A percentile compares a stretch with the other conserved stretches of the same genome.
Conservation (phyloP, 2,113 vertebrate genomes). For the Upupa epops region DNA sequence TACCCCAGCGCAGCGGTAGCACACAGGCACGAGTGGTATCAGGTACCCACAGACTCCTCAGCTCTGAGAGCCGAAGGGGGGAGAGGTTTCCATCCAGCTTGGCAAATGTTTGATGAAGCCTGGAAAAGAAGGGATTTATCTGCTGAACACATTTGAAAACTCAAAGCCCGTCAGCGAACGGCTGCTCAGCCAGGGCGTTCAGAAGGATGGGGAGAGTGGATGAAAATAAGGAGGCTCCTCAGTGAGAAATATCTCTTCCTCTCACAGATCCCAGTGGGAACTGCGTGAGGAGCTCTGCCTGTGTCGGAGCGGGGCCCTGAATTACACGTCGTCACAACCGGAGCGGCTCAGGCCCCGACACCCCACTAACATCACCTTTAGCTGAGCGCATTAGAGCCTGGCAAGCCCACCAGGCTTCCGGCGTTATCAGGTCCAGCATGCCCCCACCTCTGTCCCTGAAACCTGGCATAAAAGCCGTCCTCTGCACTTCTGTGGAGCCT, state of each 20-base stretch:
- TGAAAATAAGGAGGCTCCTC: background rate
- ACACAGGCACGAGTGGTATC: background rate
- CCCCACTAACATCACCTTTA: background rate
- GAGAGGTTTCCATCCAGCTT: background rate
- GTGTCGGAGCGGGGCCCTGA: background rate
- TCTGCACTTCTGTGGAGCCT: background rate
- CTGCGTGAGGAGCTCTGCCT: background rate
- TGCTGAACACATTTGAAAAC: background rate
- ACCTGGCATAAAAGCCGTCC: background rate
- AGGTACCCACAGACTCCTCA: background rate
- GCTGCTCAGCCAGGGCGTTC: background rate
- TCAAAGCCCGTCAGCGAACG: background rate
- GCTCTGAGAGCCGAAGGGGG: background rate
- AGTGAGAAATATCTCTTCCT: background rate
- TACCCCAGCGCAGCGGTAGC: too few relatives aligned
- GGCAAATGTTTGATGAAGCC: background rate
- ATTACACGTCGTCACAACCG: background rate
- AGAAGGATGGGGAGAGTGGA: background rate
- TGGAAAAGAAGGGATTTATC: background rate
- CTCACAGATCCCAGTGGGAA: background rate
- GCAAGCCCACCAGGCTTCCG: conserved; percentile 21
- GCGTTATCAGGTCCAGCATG: background rate
- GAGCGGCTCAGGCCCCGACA: background rate
- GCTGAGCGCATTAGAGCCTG: background rate
- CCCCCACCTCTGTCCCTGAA: background rate